Base-by-base conservation (phyloP, 2,888 invertebrate species). In the Drosophila anceps region DNA sequence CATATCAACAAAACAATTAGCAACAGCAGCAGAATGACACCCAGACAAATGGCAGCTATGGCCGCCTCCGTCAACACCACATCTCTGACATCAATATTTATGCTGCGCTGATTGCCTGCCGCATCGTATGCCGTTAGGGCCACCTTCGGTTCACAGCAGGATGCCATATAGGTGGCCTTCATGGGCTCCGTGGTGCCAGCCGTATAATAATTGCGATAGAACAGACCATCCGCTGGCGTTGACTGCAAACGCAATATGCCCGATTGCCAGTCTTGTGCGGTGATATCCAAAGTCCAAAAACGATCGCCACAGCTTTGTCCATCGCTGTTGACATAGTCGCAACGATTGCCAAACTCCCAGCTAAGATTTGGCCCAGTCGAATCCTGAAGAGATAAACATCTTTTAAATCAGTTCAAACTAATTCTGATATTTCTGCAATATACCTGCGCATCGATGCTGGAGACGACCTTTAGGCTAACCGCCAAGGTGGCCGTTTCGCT, bases 31-130 rank as follows among this genome's bases (percentile, higher is more conserved):
- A 96, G 88, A 4, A 97, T 88, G 0, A 94, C 94, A 1, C 96
- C 96, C 0, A 97, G 90, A 0, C 95, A 94, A 68, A 97, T 95
- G 0, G 96, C 96, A 0, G 96, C 95, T 69, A 97, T 96, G 3
- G 95, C 84, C 90, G 92, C 93, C 71, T 93, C 93, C 1, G 91
- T 92, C 4, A 93, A 76, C 5, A 90, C 84, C 7, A 92, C 74
- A 82, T 94, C 94, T 24, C 93, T 90, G 5, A 94, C 95, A 90
- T 97, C 96, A 13, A 96, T 93, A 20, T 94, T 94, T 54, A 94
- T 94, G 63, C 94, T 94, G 69, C 94, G 94, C 7, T 94, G 94
- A 90, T 97, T 97, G 0, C 96, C 96, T 13, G 94, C 93, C 0
- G 95, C 93, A 90, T 97, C 96, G 12, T 94, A 94, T 0, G 96